phyloP scores from a whole-genome alignment of 2,113 vertebrate genomes.

The Lanius collurio region DNA sequence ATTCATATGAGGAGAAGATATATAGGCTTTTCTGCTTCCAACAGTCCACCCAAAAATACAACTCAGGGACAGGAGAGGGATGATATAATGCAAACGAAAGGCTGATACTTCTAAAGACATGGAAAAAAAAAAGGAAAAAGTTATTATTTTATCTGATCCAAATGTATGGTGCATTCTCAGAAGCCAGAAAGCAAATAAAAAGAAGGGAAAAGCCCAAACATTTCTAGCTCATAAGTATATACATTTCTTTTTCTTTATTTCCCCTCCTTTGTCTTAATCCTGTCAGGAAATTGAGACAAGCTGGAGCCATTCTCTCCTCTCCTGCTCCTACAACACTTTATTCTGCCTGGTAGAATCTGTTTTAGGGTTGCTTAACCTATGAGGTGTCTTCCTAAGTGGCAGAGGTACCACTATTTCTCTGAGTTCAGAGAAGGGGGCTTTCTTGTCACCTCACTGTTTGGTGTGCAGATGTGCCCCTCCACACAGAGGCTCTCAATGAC shows the following conservation, averaged over 20 bases:
- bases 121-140: background rate
- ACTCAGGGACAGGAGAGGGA: constrained; percentile 19
- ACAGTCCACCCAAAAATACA: constrained; percentile 51
- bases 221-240: background rate
- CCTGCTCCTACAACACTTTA: background rate
- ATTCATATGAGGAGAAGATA: constrained; percentile 7
- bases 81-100: constrained; percentile 18
- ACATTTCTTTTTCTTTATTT: background rate
- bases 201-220: background rate
- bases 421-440: background rate
- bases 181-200: constrained; percentile 23
- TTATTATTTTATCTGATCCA: background rate
- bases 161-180: background rate
- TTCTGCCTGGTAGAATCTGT: background rate
- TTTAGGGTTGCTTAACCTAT: background rate
- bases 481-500: background rate
- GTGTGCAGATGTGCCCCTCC: background rate
- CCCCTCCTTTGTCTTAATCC: constrained; percentile 1
- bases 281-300: constrained; percentile 38
- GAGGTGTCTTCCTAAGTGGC: background rate
- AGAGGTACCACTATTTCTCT: background rate
- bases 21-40: constrained; percentile 25
- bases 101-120: background rate
- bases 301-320: background rate
- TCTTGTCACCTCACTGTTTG: background rate